These are phyloP conservation scores for Polydrusus tereticollis DNA, from an alignment of 2,888 invertebrate species.

Conservation along the genomic window DNA sequence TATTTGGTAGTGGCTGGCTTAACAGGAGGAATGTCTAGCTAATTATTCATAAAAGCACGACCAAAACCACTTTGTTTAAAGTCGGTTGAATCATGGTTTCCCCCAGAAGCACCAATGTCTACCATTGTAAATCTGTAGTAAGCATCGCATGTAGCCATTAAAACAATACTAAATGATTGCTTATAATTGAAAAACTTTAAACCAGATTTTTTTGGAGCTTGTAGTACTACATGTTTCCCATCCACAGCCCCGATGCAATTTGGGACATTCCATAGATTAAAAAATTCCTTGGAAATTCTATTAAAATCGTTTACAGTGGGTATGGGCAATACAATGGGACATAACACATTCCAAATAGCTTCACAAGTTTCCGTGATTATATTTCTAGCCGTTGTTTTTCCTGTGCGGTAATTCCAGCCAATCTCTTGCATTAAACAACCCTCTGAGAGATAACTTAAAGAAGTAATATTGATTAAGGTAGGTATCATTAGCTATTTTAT, in stretches of 20 bases:
- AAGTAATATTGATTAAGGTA: neutral
- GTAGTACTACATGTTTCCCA: conserved; percentile 1
- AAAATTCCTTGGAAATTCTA: neutral
- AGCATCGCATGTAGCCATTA: conserved; percentile 57
- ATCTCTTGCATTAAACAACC: conserved; percentile 50
- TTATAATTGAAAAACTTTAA: conserved; percentile 59
- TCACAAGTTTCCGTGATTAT: conserved; percentile 52
- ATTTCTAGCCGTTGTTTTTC: conserved; percentile 55
- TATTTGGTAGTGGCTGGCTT: conserved; percentile 38
- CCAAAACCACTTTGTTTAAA: conserved; percentile 45
- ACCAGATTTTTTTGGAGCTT: conserved; percentile 53
- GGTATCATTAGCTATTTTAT: too few relatives aligned
- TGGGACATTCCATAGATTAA: neutral
- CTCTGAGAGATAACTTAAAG: conserved; percentile 46
- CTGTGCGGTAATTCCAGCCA: conserved; percentile 48
- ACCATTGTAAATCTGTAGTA: conserved; percentile 57
- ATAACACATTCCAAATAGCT: conserved; percentile 53
- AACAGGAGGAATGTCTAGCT: conserved; percentile 21
- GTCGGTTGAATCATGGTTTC: conserved; percentile 56
- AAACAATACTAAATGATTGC: conserved; percentile 49
- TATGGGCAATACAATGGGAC: neutral
- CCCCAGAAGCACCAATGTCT: conserved; percentile 58
- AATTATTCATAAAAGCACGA: conserved; percentile 18
- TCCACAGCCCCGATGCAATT: too few relatives aligned
- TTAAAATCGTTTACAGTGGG: neutral